These are phyloP conservation scores for Accipiter cooperii DNA, from an alignment of 2,113 vertebrate genomes.

Conservation along the genomic window DNA sequence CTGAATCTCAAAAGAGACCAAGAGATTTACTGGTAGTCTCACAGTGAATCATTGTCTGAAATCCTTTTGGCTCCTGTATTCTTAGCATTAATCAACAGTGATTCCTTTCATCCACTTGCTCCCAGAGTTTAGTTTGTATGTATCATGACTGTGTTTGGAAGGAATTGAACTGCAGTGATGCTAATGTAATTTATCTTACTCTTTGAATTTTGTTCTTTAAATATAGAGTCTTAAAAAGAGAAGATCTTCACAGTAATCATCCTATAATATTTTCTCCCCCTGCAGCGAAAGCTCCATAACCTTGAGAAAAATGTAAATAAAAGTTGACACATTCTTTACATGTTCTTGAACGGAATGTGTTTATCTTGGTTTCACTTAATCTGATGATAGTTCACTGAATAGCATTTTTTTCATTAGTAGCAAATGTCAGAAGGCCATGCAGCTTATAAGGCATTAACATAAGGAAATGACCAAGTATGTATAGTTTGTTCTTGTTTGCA, in stretches of 20 bases:
- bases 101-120: slow-evolving; percentile 23
- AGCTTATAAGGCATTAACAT: background rate
- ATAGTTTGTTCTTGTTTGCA: background rate
- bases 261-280: background rate
- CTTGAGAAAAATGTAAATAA: background rate
- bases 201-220: background rate
- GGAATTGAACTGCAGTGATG: background rate
- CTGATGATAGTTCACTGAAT: background rate
- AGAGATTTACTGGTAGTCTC: background rate
- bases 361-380: background rate
- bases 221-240: background rate
- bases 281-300: background rate
- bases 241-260: background rate
- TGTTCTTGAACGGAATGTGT: background rate
- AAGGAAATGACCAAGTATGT: background rate
- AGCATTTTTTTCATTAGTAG: background rate
- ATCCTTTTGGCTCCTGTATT: background rate
- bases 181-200: background rate
- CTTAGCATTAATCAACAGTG: background rate
- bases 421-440: background rate
- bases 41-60: slow-evolving; percentile 4
- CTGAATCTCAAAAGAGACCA: background rate
- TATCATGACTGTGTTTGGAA: background rate
- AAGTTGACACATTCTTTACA: background rate
- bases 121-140: background rate